phyloP scores from a whole-genome alignment of 1,140 invertebrate genomes.

The Bombus haemorrhoidalis region DNA sequence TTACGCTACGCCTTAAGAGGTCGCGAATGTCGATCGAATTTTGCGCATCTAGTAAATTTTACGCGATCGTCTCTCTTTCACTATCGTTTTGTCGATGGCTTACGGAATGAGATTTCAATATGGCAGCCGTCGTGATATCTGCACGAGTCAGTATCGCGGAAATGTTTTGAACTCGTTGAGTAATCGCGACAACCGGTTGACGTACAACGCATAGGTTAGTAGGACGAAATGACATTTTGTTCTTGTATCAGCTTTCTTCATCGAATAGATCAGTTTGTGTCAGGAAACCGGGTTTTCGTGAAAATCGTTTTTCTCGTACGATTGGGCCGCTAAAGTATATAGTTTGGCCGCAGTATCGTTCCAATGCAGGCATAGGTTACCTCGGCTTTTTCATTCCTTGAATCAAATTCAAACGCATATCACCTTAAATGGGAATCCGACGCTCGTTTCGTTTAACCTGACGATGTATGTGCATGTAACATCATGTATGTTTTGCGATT shows the following conservation, averaged over 20 bases:
- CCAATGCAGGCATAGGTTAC: constrained; percentile 41
- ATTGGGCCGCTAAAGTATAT: constrained; percentile 26
- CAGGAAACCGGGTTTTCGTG: constrained; percentile 46
- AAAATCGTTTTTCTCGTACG: constrained; percentile 38
- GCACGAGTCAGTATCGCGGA: constrained; percentile 72
- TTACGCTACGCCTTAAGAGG: neutral
- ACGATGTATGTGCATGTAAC: neutral
- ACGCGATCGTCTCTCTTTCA: constrained; percentile 26
- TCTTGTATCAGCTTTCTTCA: constrained; percentile 5
- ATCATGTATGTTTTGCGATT: constrained; percentile 34
- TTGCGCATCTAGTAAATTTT: neutral
- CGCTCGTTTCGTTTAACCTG: neutral
- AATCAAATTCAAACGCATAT: neutral
- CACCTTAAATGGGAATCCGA: neutral
- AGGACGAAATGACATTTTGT: constrained; percentile 43
- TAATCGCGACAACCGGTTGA: constrained; percentile 68
- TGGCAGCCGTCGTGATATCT: constrained; percentile 72
- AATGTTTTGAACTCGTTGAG: constrained; percentile 71
- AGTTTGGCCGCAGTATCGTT: constrained; percentile 23
- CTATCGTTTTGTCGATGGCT: constrained; percentile 42
- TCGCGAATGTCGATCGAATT: neutral
- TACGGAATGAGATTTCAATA: constrained; percentile 70
- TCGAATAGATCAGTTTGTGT: constrained; percentile 46
- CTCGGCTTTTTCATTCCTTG: neutral
- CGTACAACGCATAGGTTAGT: constrained; percentile 71